phyloP scores from a whole-genome alignment of 2,888 invertebrate species.

The Charanyca ferruginea region DNA sequence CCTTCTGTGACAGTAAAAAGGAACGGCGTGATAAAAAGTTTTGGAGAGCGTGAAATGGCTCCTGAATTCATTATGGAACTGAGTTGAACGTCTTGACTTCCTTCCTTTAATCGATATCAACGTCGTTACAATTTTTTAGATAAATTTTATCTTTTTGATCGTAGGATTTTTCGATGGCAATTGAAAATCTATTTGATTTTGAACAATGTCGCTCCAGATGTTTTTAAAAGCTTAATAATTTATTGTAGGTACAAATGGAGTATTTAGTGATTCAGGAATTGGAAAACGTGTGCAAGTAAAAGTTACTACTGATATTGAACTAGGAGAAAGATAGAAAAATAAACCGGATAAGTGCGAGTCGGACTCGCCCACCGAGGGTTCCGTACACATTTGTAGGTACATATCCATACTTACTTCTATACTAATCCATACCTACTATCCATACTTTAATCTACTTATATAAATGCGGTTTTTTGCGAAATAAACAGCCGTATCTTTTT shows the following conservation, averaged over 20 bases:
- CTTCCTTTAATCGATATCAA: constrained; percentile 56
- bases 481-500: too few relatives aligned
- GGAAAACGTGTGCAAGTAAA: not conserved
- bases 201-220: not conserved
- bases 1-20: constrained; percentile 59
- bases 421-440: too few relatives aligned
- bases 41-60: constrained; percentile 63
- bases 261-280: too few relatives aligned
- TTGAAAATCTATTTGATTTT: constrained; percentile 11
- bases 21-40: constrained; percentile 63
- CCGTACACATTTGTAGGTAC: too few relatives aligned
- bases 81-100: constrained; percentile 58
- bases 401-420: too few relatives aligned
- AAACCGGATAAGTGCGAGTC: too few relatives aligned
- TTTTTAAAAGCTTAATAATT: too few relatives aligned
- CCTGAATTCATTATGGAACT: constrained; percentile 61
- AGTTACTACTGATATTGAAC: not conserved
- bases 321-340: not conserved
- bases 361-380: too few relatives aligned
- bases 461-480: too few relatives aligned
- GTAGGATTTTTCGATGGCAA: not conserved
- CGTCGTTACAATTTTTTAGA: constrained; percentile 42
- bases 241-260: too few relatives aligned
- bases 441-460: too few relatives aligned
- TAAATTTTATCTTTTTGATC: constrained; percentile 34